phyloP scores from a whole-genome alignment of 23 tunicate genomes.

The Oikopleura dioica region DNA sequence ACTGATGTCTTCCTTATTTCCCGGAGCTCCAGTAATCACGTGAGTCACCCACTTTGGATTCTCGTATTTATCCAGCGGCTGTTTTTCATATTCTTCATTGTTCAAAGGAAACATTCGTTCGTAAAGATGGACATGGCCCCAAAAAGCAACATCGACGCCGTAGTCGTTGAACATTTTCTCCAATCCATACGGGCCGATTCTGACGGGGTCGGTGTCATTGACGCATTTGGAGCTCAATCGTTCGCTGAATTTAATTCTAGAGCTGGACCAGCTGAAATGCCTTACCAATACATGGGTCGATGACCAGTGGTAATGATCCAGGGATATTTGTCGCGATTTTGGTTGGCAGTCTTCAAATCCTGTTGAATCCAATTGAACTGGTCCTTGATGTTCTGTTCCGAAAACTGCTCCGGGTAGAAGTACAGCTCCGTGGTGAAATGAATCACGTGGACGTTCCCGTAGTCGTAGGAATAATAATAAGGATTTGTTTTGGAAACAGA shows the following conservation, averaged over 20 bases:
- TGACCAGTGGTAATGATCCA: not conserved
- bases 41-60: too few species aligned
- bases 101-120: not conserved
- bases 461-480: not conserved
- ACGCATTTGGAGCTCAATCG: not conserved
- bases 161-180: not conserved
- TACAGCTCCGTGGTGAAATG: not conserved
- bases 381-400: not conserved
- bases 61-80: not conserved
- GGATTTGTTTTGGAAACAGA: constrained; percentile 1
- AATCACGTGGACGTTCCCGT: not conserved
- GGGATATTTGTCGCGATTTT: not conserved
- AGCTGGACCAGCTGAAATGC: too few species aligned
- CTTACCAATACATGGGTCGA: too few species aligned
- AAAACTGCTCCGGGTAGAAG: not conserved
- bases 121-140: constrained; percentile 10
- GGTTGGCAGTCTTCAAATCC: not conserved
- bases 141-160: not conserved
- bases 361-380: not conserved
- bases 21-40: too few species aligned
- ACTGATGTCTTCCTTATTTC: too few species aligned
- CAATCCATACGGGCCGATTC: not conserved
- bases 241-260: not conserved
- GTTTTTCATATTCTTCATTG: not conserved
- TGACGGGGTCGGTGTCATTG: not conserved